Base-by-base conservation (phyloP, 2,888 invertebrate genomes). In the Drosophila stalkeri region DNA sequence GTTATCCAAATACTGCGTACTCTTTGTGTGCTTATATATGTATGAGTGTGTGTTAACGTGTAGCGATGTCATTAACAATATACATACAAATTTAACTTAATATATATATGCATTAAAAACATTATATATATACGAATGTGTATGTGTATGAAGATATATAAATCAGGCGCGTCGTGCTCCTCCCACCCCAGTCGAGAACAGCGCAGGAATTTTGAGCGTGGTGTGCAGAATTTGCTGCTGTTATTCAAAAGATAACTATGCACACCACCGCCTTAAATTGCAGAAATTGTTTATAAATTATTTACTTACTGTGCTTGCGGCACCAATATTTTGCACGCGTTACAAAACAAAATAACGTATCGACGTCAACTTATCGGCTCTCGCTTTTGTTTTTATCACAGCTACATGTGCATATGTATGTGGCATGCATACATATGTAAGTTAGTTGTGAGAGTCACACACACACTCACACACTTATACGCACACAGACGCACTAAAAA, bases 321-420 rank as follows among this genome's bases (percentile, higher is more conserved):
- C 56, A 65, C 51, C 54, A 51, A 55, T 23, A 31, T 69, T 78
- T 78, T 78, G 78, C 78, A 78, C 79, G 72, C 78, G 69, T 78
- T 78, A 79, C 79, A 75, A 72, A 69, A 18, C 57, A 49, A 51
- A 67, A 59, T 43, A 61, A 63, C 59, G 47, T 68, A 77, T 73
- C 57, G 65, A 61, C 68, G 64, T 66, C 64, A 66, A 73, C 61
- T 69, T 77, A 71, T 75, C 73, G 67, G 54, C 55, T 41, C 54
- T 73, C 59, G 54, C 46, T 55, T 43, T 51, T 63, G 60, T 55
- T 62, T 79, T 79, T 79, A 79, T 79, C 78, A 70, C 41, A 79
- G 41, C 37, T 56, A 27, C 63, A 49, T 46, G 52, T 16, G 20
- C 33, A 65, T 39, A n/a, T 37, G 64, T 43, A 44, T 20, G 44